These are phyloP conservation scores for Pomacea maculata DNA, from an alignment of 1,140 invertebrate species.

Conservation along the genomic window DNA sequence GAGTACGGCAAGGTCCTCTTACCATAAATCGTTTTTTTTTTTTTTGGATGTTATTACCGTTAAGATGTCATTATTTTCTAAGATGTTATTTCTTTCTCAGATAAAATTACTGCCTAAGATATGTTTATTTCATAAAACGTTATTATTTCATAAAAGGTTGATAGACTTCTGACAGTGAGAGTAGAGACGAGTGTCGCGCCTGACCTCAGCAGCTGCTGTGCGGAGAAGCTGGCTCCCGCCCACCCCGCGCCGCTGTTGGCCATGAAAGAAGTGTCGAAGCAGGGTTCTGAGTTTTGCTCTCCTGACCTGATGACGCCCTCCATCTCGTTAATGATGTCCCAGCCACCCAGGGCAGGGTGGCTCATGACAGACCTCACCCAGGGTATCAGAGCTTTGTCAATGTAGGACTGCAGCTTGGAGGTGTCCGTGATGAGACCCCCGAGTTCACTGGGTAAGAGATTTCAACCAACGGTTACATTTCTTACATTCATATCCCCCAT, in stretches of 20 bases:
- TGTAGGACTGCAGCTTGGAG: slow-evolving; percentile 60
- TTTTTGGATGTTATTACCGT: too few species aligned
- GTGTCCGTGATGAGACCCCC: slow-evolving; percentile 53
- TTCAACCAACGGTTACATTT: neutral
- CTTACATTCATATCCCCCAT: neutral
- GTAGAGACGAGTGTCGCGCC: neutral
- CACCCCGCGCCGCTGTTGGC: slow-evolving; percentile 60
- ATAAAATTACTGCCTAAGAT: too few species aligned
- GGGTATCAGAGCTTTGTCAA: slow-evolving; percentile 57
- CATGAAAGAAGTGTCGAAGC: slow-evolving; percentile 59
- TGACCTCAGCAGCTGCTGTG: slow-evolving; percentile 45
- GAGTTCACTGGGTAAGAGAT: slow-evolving; percentile 21
- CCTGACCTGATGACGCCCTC: slow-evolving; percentile 60
- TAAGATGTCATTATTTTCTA: too few species aligned
- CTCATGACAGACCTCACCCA: slow-evolving; percentile 54
- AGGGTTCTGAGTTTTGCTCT: slow-evolving; percentile 51
- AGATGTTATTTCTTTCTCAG: too few species aligned
- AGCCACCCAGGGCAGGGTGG: slow-evolving; percentile 60
- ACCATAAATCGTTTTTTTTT: too few species aligned
- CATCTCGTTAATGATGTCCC: slow-evolving; percentile 65
- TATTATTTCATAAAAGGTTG: too few species aligned
- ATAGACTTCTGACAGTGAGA: too few species aligned
- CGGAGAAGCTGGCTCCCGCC: slow-evolving; percentile 51
- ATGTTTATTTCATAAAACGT: too few species aligned
- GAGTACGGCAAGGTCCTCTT: too few species aligned